Evolutionary conservation across 2,888 invertebrate species (phyloP).

Genomic region (Chirona hameri): DNA sequence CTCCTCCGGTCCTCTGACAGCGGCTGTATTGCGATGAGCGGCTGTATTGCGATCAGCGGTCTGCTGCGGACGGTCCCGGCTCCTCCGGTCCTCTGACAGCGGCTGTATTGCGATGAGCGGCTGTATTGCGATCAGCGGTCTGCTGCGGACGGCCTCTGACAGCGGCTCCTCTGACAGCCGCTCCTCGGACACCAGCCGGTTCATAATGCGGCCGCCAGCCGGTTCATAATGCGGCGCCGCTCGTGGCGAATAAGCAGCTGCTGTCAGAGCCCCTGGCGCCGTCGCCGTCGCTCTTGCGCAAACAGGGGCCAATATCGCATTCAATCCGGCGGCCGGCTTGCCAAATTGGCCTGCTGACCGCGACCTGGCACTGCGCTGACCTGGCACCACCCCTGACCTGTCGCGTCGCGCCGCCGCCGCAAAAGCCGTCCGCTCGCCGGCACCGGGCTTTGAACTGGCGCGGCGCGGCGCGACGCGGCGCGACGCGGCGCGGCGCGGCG

Average conservation of each 20-base stretch:
- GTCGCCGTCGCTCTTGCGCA: not conserved
- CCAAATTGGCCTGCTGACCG: not conserved
- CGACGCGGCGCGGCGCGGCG: too few relatives aligned
- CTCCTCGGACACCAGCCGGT: not conserved
- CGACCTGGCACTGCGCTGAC: not conserved
- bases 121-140: too few relatives aligned
- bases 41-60: too few relatives aligned
- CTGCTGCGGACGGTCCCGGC: too few relatives aligned
- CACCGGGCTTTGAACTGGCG: not conserved
- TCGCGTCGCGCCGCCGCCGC: not conserved
- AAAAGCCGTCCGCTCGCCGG: not conserved
- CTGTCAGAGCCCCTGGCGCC: not conserved
- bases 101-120: not conserved
- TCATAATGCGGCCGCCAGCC: not conserved
- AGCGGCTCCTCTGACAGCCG: not conserved
- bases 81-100: not conserved
- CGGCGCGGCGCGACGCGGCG: not conserved
- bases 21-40: not conserved
- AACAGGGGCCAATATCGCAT: not conserved
- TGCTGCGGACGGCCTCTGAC: too few relatives aligned
- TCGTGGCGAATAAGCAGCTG: not conserved
- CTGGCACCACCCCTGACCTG: not conserved
- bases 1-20: too few relatives aligned
- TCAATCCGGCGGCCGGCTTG: slow-evolving; percentile 2
- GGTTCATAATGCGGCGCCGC: not conserved